phyloP scores from a whole-genome alignment of 35 echinoderm and acorn worm species.

The Lytechinus variegatus region DNA sequence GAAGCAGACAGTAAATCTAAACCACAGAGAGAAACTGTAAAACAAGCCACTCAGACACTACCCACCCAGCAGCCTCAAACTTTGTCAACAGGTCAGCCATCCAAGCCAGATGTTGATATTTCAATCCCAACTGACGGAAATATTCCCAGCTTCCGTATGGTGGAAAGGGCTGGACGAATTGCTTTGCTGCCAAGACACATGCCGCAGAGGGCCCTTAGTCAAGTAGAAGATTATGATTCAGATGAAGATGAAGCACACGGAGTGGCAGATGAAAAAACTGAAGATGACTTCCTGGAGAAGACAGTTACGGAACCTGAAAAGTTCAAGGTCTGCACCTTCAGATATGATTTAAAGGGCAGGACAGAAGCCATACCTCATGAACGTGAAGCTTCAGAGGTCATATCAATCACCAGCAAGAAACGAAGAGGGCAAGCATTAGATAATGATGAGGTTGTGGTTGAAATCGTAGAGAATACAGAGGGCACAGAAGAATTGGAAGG shows the following conservation, averaged over 20 bases:
- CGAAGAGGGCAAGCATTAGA: constrained; percentile 70
- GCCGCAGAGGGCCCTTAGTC: not conserved
- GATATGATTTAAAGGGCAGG: constrained; percentile 41
- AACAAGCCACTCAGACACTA: not conserved
- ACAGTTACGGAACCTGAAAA: constrained; percentile 59
- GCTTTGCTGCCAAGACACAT: constrained; percentile 21
- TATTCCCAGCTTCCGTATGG: constrained; percentile 53
- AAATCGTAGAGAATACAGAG: constrained; percentile 63
- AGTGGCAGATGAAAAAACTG: not conserved
- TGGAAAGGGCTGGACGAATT: constrained; percentile 55
- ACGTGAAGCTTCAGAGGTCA: not conserved
- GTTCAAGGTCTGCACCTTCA: constrained; percentile 59
- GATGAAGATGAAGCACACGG: constrained; percentile 55
- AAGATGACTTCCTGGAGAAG: constrained; percentile 38
- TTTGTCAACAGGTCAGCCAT: not conserved
- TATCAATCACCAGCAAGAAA: constrained; percentile 64
- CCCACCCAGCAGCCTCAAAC: not conserved
- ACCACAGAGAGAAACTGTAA: not conserved
- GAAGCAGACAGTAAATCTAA: not conserved
- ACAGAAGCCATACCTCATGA: constrained; percentile 59
- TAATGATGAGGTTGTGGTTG: constrained; percentile 73
- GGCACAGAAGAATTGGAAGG: constrained; percentile 41
- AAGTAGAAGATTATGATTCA: constrained; percentile 41
- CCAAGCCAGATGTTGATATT: not conserved
- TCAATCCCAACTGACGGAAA: not conserved